These are phyloP conservation scores for Lasioglossum pauxillum DNA, from an alignment of 2,888 invertebrate species.

Conservation along the genomic window DNA sequence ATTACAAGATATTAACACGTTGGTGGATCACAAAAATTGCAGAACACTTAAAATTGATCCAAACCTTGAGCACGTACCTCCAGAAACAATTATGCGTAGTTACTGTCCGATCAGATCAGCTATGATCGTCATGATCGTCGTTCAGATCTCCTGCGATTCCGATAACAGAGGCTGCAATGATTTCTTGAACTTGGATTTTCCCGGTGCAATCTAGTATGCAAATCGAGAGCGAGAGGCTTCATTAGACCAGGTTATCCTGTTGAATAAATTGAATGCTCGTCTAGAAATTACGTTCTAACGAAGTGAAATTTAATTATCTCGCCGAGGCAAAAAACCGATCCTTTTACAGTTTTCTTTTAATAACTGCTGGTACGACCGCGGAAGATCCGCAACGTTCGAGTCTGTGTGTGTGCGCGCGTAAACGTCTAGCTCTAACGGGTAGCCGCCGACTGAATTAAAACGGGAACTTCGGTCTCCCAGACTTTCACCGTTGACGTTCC, in stretches of 20 bases:
- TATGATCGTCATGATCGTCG: neutral
- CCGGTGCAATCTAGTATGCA: neutral
- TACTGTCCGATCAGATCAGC: neutral
- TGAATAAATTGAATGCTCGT: conserved; percentile 5
- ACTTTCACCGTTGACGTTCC: conserved; percentile 14
- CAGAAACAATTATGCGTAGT: too few relatives aligned
- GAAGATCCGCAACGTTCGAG: neutral
- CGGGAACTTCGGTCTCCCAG: neutral
- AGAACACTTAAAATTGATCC: too few relatives aligned
- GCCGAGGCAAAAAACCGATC: neutral
- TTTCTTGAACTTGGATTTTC: neutral
- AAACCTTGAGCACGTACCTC: too few relatives aligned
- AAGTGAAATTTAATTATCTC: conserved; percentile 2
- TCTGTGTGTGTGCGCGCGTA: neutral
- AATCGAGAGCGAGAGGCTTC: neutral
- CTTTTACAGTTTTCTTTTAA: neutral
- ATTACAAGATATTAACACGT: too few relatives aligned
- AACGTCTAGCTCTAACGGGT: neutral
- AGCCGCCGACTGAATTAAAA: neutral
- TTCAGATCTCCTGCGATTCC: neutral
- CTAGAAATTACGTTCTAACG: neutral
- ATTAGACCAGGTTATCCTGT: conserved; percentile 2
- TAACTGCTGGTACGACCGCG: neutral
- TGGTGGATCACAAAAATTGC: too few relatives aligned
- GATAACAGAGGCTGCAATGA: neutral